These are phyloP conservation scores for Brotula barbata DNA, from an alignment of 2,797 vertebrate genomes.

Conservation along the genomic window DNA sequence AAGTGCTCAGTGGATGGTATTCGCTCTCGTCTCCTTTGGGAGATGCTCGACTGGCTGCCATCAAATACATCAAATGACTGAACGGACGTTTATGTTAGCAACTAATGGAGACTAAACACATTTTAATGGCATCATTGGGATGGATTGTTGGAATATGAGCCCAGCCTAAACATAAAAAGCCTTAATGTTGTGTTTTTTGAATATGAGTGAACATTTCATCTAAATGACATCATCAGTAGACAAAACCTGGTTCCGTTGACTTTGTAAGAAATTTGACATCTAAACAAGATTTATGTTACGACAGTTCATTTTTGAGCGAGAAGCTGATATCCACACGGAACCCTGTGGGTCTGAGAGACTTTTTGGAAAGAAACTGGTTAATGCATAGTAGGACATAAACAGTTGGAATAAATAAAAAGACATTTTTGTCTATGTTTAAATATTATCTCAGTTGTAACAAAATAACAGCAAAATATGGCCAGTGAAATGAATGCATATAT, in stretches of 20 bases:
- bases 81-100: constrained; percentile 12
- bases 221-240: background rate
- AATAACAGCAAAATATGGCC: no score
- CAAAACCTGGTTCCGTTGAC: background rate
- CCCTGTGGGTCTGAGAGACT: no score
- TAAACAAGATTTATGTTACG: no score
- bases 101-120: background rate
- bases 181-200: no score
- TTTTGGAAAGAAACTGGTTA: background rate
- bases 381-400: background rate
- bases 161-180: background rate
- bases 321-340: constrained; percentile 4
- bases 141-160: background rate
- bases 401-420: background rate
- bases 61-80: constrained; percentile 27
- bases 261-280: no score
- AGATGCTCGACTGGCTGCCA: constrained; percentile 28
- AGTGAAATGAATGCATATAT: background rate
- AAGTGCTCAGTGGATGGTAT: constrained; percentile 45
- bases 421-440: no score
- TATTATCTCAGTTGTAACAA: no score
- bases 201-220: no score
- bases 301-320: no score
- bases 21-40: constrained; percentile 40
- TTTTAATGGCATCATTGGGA: background rate